These are phyloP conservation scores for Botia kubotai DNA, from an alignment of 2,797 vertebrate genomes.

Conservation along the genomic window DNA sequence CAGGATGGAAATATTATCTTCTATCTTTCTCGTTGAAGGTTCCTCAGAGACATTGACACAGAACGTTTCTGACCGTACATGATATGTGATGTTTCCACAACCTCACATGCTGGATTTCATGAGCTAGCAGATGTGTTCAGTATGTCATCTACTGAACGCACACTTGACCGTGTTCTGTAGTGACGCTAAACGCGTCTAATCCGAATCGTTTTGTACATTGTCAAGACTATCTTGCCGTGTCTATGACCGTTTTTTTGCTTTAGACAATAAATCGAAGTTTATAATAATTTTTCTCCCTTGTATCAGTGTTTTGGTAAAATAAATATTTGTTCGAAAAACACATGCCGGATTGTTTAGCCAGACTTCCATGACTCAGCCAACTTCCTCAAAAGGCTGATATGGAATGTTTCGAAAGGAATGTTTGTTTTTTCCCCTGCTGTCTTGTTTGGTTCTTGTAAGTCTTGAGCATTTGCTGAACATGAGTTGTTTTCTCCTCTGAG, in stretches of 20 bases:
- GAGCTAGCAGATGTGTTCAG: too few relatives aligned
- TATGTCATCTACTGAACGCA: too few relatives aligned
- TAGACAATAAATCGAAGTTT: slow-evolving; percentile 24
- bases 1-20: neutral
- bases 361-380: slow-evolving; percentile 8
- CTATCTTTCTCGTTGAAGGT: neutral
- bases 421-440: slow-evolving; percentile 15
- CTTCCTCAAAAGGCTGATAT: neutral
- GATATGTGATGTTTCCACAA: neutral
- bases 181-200: neutral
- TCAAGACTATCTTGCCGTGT: too few relatives aligned
- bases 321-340: neutral
- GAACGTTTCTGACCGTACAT: neutral
- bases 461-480: slow-evolving; percentile 15
- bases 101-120: slow-evolving; percentile 4
- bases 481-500: slow-evolving; percentile 31
- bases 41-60: neutral
- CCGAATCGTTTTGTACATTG: neutral
- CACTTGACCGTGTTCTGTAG: neutral
- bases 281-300: neutral
- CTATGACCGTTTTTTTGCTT: neutral
- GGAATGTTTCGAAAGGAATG: slow-evolving; percentile 18
- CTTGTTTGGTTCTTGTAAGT: slow-evolving; percentile 40
- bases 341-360: neutral
- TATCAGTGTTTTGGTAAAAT: neutral